A percentile compares a stretch with the other conserved stretches of the same genome.
Evolutionary conservation across 2,888 invertebrate species (phyloP).

Genomic region (Stenchaetothrips biformis): DNA sequence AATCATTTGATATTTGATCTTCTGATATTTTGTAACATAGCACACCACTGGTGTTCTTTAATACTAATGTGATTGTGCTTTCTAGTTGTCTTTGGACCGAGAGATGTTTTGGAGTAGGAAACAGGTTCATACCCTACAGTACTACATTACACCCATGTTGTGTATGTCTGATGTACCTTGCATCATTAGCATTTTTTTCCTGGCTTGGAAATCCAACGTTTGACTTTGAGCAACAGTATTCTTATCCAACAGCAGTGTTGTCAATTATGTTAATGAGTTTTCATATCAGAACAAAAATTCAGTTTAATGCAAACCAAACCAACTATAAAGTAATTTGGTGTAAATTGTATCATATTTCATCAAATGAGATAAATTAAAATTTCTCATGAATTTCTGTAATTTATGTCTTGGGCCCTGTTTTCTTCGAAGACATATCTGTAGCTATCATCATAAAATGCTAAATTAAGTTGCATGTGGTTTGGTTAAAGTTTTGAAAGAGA

Average conservation of each 20-base stretch:
- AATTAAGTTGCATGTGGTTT: background rate
- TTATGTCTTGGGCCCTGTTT: no score
- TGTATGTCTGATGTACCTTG: background rate
- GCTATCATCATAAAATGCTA: background rate
- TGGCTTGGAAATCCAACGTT: background rate
- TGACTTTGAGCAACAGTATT: background rate
- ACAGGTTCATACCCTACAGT: background rate
- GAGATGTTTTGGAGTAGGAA: background rate
- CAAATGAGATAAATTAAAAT: no score
- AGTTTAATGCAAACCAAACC: background rate
- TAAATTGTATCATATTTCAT: no score
- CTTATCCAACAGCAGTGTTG: no score
- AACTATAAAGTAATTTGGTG: background rate
- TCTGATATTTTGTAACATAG: background rate
- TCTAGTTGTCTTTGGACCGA: background rate
- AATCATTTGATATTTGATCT: background rate
- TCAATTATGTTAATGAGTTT: background rate
- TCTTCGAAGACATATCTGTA: background rate
- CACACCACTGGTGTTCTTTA: background rate
- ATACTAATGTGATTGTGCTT: background rate
- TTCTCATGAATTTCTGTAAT: no score
- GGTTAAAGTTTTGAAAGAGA: background rate
- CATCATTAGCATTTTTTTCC: background rate
- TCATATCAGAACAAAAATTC: background rate
- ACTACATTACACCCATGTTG: background rate